These are phyloP conservation scores for Phodopus roborovskii DNA, from an alignment of 2,113 vertebrate species.

Conservation along the genomic window DNA sequence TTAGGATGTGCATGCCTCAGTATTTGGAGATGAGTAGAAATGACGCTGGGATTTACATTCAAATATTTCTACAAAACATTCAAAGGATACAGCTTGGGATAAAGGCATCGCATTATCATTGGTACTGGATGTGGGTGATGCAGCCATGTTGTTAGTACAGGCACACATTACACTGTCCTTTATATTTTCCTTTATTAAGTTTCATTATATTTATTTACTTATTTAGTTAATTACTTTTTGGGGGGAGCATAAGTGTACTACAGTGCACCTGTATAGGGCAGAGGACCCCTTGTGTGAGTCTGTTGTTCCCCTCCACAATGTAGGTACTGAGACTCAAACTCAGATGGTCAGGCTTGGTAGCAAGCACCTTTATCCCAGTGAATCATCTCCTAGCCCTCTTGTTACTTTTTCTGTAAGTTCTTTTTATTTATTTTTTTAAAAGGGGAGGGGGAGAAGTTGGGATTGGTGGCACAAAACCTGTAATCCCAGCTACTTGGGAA, in stretches of 20 bases:
- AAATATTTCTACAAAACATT: background rate
- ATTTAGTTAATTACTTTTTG: background rate
- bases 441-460: too few relatives aligned
- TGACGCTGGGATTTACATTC: background rate
- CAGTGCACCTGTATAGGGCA: background rate
- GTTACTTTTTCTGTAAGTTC: background rate
- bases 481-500: background rate
- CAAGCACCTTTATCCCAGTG: background rate
- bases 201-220: background rate
- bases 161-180: background rate
- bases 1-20: background rate
- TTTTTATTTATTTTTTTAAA: background rate
- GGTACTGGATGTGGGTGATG: background rate
- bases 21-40: background rate
- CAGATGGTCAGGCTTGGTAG: background rate
- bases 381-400: background rate
- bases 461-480: background rate
- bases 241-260: background rate
- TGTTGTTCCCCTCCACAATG: background rate
- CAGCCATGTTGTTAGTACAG: background rate
- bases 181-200: background rate
- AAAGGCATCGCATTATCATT: background rate
- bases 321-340: background rate
- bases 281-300: background rate
- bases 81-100: background rate